A percentile compares a stretch with the other conserved stretches of the same genome.
Evolutionary conservation across 2,888 invertebrate genomes (phyloP).

Genomic region (Cerastoderma edule): DNA sequence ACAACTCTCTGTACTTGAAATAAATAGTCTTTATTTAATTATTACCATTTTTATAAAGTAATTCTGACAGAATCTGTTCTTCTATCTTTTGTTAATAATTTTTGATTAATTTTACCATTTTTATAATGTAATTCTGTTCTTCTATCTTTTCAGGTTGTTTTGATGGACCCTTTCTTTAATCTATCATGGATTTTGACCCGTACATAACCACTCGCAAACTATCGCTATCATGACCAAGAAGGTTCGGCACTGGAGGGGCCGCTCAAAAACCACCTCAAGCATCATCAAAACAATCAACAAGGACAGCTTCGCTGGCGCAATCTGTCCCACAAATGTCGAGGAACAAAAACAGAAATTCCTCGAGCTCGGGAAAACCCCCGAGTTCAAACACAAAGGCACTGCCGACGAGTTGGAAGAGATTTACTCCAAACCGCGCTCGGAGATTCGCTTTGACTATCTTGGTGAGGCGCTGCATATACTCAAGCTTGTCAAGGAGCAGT

Average conservation of each 20-base stretch:
- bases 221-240: slow-evolving; percentile 56
- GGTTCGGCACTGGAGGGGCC: slow-evolving; percentile 54
- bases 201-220: background rate
- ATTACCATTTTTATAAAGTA: too few relatives aligned
- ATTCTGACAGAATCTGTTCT: too few relatives aligned
- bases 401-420: slow-evolving; percentile 70
- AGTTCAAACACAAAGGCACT: slow-evolving; percentile 72
- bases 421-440: slow-evolving; percentile 69
- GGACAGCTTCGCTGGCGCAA: slow-evolving; percentile 65
- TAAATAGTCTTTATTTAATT: too few relatives aligned
- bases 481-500: slow-evolving; percentile 74
- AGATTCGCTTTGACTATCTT: slow-evolving; percentile 78
- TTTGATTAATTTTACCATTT: too few relatives aligned
- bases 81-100: too few relatives aligned
- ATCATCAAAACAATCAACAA: slow-evolving; percentile 59
- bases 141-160: slow-evolving; percentile 13
- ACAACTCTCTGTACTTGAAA: too few relatives aligned
- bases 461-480: slow-evolving; percentile 78
- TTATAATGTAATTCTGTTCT: too few relatives aligned
- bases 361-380: slow-evolving; percentile 76
- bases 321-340: slow-evolving; percentile 78
- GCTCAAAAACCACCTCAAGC: slow-evolving; percentile 53
- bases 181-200: background rate
- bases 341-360: slow-evolving; percentile 81
- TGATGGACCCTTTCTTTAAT: background rate